phyloP scores from a whole-genome alignment of 2,888 invertebrate genomes.

The Proisotoma minuta region DNA sequence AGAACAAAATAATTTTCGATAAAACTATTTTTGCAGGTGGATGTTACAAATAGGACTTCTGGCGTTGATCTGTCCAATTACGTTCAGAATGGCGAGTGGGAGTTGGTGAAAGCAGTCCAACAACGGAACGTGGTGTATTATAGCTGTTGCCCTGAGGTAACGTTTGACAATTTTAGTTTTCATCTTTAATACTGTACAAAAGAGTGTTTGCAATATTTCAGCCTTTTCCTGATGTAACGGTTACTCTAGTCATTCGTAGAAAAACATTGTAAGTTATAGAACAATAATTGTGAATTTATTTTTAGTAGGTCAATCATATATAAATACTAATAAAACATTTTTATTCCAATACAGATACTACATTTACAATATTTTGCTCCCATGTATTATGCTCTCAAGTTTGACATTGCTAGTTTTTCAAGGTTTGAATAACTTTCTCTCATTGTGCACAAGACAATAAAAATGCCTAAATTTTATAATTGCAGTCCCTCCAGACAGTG shows the following conservation, averaged over 20 bases:
- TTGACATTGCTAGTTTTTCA: conserved; percentile 57
- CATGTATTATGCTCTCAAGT: conserved; percentile 57
- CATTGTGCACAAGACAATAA: too few species aligned
- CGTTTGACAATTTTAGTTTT: not conserved
- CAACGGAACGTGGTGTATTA: conserved; percentile 54
- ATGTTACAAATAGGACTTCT: conserved; percentile 51
- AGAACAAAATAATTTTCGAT: too few species aligned
- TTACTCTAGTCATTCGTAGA: conserved; percentile 55
- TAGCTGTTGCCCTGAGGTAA: conserved; percentile 43
- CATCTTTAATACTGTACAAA: not conserved
- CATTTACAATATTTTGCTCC: conserved; percentile 58
- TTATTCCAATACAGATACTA: conserved; percentile 48
- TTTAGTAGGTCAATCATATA: conserved; percentile 8
- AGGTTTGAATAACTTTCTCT: too few species aligned
- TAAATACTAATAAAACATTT: not conserved
- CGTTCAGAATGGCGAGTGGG: conserved; percentile 59
- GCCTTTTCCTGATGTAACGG: conserved; percentile 58
- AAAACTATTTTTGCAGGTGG: conserved; percentile 49
- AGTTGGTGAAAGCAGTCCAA: conserved; percentile 54
- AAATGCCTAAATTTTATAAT: too few species aligned
- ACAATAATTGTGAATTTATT: too few species aligned
- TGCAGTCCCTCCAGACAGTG: conserved; percentile 56
- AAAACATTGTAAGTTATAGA: conserved; percentile 52
- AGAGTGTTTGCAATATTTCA: conserved; percentile 51
- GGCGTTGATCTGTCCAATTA: conserved; percentile 56